These are phyloP conservation scores for Accipiter virgatus DNA, from an alignment of 2,113 vertebrate genomes.

Conservation along the genomic window DNA sequence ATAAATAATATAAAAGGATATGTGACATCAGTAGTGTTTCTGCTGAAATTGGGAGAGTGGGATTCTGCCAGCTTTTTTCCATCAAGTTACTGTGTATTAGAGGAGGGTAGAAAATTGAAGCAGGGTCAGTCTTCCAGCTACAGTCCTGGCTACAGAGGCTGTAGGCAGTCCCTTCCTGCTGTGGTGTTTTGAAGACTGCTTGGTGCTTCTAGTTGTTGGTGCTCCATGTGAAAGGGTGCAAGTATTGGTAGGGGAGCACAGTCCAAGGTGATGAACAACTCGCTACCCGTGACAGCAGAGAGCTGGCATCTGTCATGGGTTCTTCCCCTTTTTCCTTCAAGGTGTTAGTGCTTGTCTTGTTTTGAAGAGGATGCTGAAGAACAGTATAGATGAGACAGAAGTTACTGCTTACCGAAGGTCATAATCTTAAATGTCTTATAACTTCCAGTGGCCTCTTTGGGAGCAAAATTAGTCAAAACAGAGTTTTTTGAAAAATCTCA, in stretches of 20 bases:
- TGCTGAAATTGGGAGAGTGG: neutral
- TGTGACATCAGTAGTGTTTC: neutral
- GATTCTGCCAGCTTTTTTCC: neutral
- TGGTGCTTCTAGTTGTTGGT: neutral
- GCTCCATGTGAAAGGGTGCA: neutral
- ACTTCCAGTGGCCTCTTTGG: neutral
- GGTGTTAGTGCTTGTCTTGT: neutral
- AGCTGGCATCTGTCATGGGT: neutral
- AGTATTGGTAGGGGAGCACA: neutral
- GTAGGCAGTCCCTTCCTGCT: neutral
- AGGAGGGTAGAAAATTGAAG: neutral
- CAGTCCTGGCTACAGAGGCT: neutral
- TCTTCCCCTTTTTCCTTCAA: neutral
- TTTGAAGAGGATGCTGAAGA: neutral
- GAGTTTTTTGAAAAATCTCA: neutral
- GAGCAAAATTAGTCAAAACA: neutral
- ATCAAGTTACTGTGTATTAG: neutral
- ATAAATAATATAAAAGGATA: neutral
- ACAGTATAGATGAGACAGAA: neutral
- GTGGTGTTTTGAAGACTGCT: neutral
- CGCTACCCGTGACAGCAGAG: neutral
- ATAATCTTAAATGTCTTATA: neutral
- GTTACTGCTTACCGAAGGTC: neutral
- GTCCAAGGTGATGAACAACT: neutral
- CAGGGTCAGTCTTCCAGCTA: neutral